Conservation (phyloP, 1,140 invertebrate genomes). For the Diuraphis noxia region DNA sequence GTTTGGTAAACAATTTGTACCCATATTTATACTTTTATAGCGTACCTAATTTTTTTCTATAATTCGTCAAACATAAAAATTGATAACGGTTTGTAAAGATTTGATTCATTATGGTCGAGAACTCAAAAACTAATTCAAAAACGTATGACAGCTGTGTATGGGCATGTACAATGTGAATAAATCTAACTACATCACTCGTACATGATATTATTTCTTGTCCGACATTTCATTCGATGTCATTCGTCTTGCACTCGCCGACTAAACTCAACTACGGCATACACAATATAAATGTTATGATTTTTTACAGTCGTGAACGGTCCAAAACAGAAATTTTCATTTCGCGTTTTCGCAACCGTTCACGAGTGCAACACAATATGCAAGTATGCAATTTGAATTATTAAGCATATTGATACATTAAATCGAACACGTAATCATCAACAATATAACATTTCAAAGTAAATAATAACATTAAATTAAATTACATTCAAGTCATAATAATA, state of each 20-base stretch:
- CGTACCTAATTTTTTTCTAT: background rate
- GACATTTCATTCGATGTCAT: background rate
- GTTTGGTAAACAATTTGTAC: background rate
- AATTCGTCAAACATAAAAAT: background rate
- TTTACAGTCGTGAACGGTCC: background rate
- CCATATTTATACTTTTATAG: background rate
- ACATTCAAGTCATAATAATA: background rate
- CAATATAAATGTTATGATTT: background rate
- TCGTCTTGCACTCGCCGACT: background rate
- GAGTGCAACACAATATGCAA: background rate
- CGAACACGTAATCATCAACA: background rate
- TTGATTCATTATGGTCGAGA: background rate
- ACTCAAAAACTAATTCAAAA: background rate
- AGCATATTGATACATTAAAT: background rate
- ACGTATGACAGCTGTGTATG: background rate
- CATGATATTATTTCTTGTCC: background rate
- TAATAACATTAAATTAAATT: conserved; percentile 1
- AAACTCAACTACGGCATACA: background rate
- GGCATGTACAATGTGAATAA: background rate
- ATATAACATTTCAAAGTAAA: background rate
- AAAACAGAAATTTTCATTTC: background rate
- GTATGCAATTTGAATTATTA: too few species aligned
- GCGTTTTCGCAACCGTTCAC: background rate
- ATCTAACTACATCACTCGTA: background rate
- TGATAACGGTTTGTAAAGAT: background rate